Percentiles rank a stretch among this genome's conserved stretches.
phyloP scores from a whole-genome alignment of 2,113 vertebrate genomes.

The Herpetotheres cachinnans region DNA sequence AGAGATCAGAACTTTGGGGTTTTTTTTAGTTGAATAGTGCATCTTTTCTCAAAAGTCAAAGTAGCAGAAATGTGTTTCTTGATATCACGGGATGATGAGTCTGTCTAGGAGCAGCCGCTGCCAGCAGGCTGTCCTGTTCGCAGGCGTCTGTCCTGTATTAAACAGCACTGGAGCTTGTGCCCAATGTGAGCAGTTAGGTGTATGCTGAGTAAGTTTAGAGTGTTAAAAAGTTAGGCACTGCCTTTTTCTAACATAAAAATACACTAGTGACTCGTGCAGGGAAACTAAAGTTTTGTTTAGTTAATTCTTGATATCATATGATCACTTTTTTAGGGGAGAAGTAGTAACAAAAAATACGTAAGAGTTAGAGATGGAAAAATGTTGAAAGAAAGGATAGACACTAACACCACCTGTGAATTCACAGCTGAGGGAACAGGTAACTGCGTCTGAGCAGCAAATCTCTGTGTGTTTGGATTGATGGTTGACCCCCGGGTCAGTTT shows the following conservation, averaged over 20 bases:
- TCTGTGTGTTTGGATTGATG: rapidly evolving
- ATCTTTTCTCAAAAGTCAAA: background rate
- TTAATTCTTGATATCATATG: background rate
- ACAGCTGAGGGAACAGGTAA: background rate
- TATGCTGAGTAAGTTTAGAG: rapidly evolving
- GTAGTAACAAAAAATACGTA: background rate
- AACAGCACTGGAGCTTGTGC: background rate
- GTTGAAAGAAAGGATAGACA: background rate
- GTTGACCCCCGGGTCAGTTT: background rate
- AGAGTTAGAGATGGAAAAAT: background rate
- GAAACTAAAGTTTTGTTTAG: background rate
- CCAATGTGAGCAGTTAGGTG: rapidly evolving
- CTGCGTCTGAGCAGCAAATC: background rate
- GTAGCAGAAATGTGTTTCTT: background rate
- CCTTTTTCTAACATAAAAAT: background rate
- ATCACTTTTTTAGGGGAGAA: background rate
- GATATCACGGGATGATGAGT: rapidly evolving
- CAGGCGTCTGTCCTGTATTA: background rate
- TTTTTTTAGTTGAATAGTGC: background rate
- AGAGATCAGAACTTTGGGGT: background rate
- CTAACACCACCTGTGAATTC: background rate
- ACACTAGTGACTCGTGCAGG: background rate
- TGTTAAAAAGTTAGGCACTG: background rate
- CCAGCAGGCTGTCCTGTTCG: too few relatives aligned
- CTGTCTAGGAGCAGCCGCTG: background rate